Conservation (phyloP, 1,140 invertebrate species). For the Campoletis sonorensis region DNA sequence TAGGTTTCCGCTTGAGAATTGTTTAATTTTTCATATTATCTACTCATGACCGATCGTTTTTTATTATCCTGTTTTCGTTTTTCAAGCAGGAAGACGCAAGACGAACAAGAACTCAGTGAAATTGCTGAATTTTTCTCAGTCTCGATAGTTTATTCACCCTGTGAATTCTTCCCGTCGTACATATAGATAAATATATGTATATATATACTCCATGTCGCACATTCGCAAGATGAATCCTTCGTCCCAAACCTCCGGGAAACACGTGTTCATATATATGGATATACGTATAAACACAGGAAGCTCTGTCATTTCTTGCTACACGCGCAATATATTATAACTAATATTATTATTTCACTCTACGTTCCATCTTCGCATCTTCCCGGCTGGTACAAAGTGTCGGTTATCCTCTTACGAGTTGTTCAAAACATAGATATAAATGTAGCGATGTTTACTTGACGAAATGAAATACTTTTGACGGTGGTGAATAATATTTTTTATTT, state of each 20-base stretch:
- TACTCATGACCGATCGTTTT: neutral
- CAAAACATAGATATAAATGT: neutral
- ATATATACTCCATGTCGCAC: neutral
- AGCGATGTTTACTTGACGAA: neutral
- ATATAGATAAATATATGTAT: no score
- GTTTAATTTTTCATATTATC: neutral
- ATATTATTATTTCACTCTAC: neutral
- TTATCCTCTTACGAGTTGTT: no score
- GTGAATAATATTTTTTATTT: no score
- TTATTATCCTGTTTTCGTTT: neutral
- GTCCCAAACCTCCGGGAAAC: neutral
- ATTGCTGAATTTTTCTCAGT: constrained; percentile 11
- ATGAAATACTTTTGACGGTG: no score
- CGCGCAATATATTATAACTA: neutral
- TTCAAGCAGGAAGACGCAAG: neutral
- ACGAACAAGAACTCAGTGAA: neutral
- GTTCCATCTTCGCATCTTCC: neutral
- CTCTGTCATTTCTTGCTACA: constrained; percentile 11
- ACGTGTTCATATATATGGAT: neutral
- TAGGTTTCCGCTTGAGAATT: neutral
- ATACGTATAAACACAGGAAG: no score
- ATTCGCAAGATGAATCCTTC: neutral
- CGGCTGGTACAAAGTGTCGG: neutral
- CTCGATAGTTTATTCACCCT: neutral
- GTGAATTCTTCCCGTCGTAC: no score